A percentile compares a stretch with the other conserved stretches of the same genome.
These are phyloP conservation scores for Cyanoderma ruficeps DNA, from an alignment of 2,113 vertebrate species.

Conservation along the genomic window DNA sequence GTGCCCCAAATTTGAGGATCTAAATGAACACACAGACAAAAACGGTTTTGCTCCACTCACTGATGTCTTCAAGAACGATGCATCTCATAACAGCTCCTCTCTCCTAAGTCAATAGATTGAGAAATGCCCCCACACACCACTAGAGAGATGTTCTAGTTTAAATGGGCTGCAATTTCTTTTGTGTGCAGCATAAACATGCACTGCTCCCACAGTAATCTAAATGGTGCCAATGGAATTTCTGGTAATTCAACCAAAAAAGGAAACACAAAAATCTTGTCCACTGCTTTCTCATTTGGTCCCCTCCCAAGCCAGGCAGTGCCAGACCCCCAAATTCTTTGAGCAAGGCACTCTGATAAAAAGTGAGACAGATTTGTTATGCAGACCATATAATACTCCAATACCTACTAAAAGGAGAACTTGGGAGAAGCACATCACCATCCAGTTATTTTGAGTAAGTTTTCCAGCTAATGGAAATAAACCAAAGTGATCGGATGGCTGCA, in stretches of 20 bases:
- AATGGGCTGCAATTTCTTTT: background rate
- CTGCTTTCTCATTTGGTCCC: background rate
- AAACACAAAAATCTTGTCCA: background rate
- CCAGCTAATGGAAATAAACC: background rate
- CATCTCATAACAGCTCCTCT: background rate
- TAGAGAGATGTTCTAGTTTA: background rate
- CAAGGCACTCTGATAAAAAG: background rate
- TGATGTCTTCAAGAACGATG: background rate
- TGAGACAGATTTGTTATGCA: background rate
- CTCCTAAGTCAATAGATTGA: background rate
- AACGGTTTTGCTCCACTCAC: background rate
- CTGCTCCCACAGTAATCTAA: background rate
- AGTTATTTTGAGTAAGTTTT: background rate
- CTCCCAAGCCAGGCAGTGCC: background rate
- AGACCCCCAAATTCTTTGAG: background rate
- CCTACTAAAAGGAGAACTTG: background rate
- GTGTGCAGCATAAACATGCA: background rate
- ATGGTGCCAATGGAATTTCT: background rate
- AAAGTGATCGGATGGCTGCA: background rate
- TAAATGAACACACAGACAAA: background rate
- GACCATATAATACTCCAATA: background rate
- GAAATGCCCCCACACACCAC: background rate
- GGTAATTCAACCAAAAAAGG: background rate
- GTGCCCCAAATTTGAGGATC: background rate
- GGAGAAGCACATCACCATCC: background rate